A percentile compares a stretch with the other conserved stretches of the same genome.
Conservation (phyloP, 2,888 invertebrate species). For the Nomada goodeniana region DNA sequence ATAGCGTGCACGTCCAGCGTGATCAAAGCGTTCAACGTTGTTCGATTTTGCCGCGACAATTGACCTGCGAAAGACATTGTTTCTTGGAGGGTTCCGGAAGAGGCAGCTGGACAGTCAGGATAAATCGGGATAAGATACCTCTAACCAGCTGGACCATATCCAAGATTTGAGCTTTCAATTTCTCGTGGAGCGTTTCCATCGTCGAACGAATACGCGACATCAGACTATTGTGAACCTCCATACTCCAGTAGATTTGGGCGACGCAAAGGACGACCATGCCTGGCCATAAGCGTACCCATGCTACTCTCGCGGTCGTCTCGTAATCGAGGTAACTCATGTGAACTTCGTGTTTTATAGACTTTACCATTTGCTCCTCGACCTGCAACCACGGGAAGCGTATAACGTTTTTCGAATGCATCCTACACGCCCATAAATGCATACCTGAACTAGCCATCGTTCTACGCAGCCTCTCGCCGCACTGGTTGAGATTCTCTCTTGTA, state of each 20-base stretch:
- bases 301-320: constrained; percentile 86
- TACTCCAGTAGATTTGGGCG: constrained; percentile 93
- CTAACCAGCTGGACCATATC: constrained; percentile 91
- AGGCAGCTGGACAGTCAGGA: neutral
- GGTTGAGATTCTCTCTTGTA: constrained; percentile 88
- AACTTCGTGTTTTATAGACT: constrained; percentile 89
- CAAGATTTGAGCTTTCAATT: constrained; percentile 88
- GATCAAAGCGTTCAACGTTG: constrained; percentile 92
- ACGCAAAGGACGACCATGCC: constrained; percentile 93
- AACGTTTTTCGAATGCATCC: neutral
- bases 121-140: constrained; percentile 63
- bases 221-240: constrained; percentile 90
- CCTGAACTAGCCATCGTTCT: constrained; percentile 92
- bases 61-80: constrained; percentile 84
- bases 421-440: constrained; percentile 48
- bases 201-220: constrained; percentile 86
- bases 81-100: neutral
- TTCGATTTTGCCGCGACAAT: constrained; percentile 89
- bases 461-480: constrained; percentile 92
- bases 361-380: constrained; percentile 93
- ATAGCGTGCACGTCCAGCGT: constrained; percentile 94
- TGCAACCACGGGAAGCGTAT: constrained; percentile 75
- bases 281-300: constrained; percentile 92
- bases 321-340: constrained; percentile 89
- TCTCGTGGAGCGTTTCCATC: constrained; percentile 86